Conservation (phyloP, 1,140 invertebrate species). For the Hylaeus volcanicus region DNA sequence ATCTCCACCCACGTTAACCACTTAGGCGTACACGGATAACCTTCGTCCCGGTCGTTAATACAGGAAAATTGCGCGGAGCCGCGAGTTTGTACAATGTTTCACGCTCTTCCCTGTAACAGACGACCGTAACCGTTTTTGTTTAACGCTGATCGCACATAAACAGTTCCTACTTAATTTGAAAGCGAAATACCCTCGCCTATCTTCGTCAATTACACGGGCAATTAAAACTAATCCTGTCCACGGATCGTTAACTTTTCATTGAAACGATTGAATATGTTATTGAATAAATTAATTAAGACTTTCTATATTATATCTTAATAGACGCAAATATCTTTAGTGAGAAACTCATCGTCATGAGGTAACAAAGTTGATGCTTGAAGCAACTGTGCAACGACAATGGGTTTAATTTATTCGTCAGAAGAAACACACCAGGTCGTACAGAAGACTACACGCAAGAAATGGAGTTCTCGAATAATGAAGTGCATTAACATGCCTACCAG, state of each 20-base stretch:
- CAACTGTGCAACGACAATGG: too few species aligned
- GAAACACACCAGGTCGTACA: too few species aligned
- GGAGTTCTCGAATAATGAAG: background rate
- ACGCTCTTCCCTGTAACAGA: background rate
- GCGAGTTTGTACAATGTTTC: background rate
- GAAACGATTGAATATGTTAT: too few species aligned
- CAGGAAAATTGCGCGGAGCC: slow-evolving; percentile 7
- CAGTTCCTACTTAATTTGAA: background rate
- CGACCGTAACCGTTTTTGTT: background rate
- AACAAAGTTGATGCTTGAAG: too few species aligned
- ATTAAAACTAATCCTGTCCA: slow-evolving; percentile 7
- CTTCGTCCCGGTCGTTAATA: slow-evolving; percentile 30
- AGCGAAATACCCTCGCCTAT: background rate
- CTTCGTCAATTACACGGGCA: background rate
- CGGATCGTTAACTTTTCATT: background rate
- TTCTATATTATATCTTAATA: too few species aligned
- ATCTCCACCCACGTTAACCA: slow-evolving; percentile 22
- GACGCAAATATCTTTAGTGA: too few species aligned
- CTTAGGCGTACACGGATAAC: slow-evolving; percentile 13
- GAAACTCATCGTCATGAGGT: too few species aligned
- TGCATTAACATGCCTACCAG: background rate
- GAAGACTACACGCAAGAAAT: background rate
- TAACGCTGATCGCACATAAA: background rate
- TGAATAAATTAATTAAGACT: too few species aligned
- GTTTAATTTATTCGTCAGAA: background rate